Conservation (phyloP, 2,888 invertebrate species). For the Enoplolaimus lenunculus region DNA sequence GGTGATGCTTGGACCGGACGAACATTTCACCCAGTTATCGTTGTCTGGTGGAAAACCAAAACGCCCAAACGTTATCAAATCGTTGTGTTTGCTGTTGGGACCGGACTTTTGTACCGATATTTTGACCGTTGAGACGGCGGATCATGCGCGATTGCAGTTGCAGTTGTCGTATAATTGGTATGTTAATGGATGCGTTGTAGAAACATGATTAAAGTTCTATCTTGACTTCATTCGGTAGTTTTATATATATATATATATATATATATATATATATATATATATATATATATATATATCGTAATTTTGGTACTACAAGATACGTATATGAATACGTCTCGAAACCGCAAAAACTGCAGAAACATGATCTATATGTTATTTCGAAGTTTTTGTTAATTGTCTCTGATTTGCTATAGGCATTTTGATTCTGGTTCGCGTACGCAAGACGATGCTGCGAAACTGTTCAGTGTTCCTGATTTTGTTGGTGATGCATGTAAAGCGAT, state of each 20-base stretch:
- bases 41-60: conserved; percentile 47
- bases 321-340: no score
- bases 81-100: conserved; percentile 45
- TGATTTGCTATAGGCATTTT: conserved; percentile 44
- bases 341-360: no score
- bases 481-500: conserved; percentile 48
- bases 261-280: no score
- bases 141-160: conserved; percentile 46
- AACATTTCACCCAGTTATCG: conserved; percentile 47
- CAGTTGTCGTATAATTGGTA: conserved; percentile 48
- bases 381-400: no score
- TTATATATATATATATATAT: no score
- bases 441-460: conserved; percentile 43
- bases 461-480: conserved; percentile 48
- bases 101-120: conserved; percentile 48
- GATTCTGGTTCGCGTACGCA: conserved; percentile 36
- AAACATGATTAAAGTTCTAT: no score
- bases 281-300: no score
- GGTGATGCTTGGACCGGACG: conserved; percentile 48
- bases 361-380: no score
- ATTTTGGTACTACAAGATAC: no score
- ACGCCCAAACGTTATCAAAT: conserved; percentile 45
- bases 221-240: no score
- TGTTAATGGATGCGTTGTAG: no score
- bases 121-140: conserved; percentile 47